Evolutionary conservation across 2,888 invertebrate genomes (phyloP), one percentile per base, ranked within the genome.

Genomic region (Eupithecia tripunctaria): DNA sequence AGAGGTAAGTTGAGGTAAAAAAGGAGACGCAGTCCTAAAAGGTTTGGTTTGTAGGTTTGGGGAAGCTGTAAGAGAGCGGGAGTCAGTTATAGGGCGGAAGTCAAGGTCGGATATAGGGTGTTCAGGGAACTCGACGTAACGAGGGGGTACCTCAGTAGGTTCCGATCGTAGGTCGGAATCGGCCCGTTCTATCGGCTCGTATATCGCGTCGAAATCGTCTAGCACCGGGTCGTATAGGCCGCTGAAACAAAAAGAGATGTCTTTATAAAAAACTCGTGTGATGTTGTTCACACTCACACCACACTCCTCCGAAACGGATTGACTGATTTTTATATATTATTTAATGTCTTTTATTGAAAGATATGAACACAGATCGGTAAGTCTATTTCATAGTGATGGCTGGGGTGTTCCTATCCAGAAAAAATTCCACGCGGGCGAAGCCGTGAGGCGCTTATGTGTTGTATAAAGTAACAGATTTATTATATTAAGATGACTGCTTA

Each of bases 141-240:
- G 75, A 21, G 72, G 72, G n/a, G 73, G 73, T 12, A 91, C 91
- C 91, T 93, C 92, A 89, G 89, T 89, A 51, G 90, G 89, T 81
- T 89, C 88, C 80, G 88, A 91, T 85, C 85, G 88, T 79, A 82
- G 91, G 89, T 88, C 91, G 86, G 86, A 90, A 89, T 89, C 89
- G 79, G 87, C 88, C 89, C 85, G 89, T 81, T 91, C 90, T 86
- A 86, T 86, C 80, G 84, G 82, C 76, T 91, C 89, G 89, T 86
- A 90, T 29, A 89, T 83, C 76, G 88, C 87, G 84, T 92, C 92
- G 81, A 84, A 86, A 75, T 93, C 90, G 89, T 93, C 92, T 78
- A 92, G 81, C 64, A 92, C 90, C 79, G 91, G 91, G 82, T 92
- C 92, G 91, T 93, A 92, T 68, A 90, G 92, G 79, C 93, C 94